These are phyloP conservation scores for Gobio gobio DNA, from an alignment of 2,113 vertebrate species.

Conservation along the genomic window DNA sequence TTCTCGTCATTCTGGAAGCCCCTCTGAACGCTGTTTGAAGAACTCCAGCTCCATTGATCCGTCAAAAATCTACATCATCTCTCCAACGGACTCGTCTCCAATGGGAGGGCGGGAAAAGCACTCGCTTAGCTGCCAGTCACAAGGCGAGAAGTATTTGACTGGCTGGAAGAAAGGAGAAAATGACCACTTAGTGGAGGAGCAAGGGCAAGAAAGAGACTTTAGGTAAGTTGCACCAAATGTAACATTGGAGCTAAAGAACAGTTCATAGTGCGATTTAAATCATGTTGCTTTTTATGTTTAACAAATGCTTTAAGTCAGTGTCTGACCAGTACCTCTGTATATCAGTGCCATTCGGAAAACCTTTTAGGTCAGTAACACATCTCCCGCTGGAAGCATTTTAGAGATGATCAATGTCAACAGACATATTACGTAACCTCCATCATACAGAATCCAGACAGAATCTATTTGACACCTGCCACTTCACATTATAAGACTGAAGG, in stretches of 20 bases:
- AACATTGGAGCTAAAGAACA: neutral
- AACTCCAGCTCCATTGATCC: slow-evolving; percentile 79
- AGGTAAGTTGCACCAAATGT: slow-evolving; percentile 49
- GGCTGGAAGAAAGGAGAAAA: slow-evolving; percentile 85
- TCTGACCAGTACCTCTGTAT: neutral
- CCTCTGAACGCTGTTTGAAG: slow-evolving; percentile 79
- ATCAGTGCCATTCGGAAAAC: neutral
- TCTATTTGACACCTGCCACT: slow-evolving; percentile 51
- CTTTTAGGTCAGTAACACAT: slow-evolving; percentile 18
- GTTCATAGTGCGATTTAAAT: neutral
- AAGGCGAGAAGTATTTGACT: slow-evolving; percentile 78
- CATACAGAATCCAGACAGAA: slow-evolving; percentile 57
- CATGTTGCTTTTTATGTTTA: neutral
- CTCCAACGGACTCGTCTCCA: slow-evolving; percentile 67
- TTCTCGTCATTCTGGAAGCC: slow-evolving; percentile 85
- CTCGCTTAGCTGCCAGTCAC: slow-evolving; percentile 75
- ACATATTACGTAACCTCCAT: slow-evolving; percentile 49
- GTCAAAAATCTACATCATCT: slow-evolving; percentile 83
- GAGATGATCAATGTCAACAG: slow-evolving; percentile 35
- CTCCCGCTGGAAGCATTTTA: neutral
- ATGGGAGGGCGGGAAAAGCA: slow-evolving; percentile 69
- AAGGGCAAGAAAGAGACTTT: slow-evolving; percentile 73
- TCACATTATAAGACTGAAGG: slow-evolving; percentile 48
- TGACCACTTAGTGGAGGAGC: slow-evolving; percentile 79
- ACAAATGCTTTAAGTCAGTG: neutral